A percentile compares a stretch with the other conserved stretches of the same genome.
Evolutionary conservation across 2,888 invertebrate genomes (phyloP).

Genomic region (Ectemnius cavifrons): DNA sequence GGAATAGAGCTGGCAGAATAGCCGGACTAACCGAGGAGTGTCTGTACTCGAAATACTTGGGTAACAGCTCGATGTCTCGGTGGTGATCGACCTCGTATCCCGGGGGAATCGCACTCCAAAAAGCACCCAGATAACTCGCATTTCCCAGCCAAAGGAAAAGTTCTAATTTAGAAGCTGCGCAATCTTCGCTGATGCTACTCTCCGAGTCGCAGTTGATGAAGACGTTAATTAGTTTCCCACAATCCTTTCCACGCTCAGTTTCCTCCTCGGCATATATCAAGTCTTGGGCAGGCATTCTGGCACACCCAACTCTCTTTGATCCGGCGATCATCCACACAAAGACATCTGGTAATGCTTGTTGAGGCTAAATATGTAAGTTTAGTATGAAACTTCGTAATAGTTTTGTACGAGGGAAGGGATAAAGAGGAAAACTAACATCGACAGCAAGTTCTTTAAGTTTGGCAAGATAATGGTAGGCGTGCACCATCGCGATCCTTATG

Average conservation of each 20-base stretch:
- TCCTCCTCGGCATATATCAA: conserved; percentile 78
- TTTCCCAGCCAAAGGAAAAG: conserved; percentile 74
- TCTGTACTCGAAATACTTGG: conserved; percentile 70
- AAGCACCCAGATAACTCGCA: conserved; percentile 63
- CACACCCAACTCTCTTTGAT: conserved; percentile 80
- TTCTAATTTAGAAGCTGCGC: conserved; percentile 71
- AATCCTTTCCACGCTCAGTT: conserved; percentile 78
- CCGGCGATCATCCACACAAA: conserved; percentile 81
- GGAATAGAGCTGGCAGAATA: background rate
- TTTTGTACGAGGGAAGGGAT: background rate
- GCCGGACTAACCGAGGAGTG: conserved; percentile 61
- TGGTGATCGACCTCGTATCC: conserved; percentile 69
- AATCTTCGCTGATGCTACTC: conserved; percentile 48
- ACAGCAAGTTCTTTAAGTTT: conserved; percentile 77
- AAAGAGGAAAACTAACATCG: conserved; percentile 73
- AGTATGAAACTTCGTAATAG: background rate
- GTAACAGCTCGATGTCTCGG: conserved; percentile 61
- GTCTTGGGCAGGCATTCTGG: conserved; percentile 78
- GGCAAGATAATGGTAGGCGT: conserved; percentile 76
- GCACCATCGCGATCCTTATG: conserved; percentile 71
- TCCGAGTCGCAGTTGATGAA: conserved; percentile 65
- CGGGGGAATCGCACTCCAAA: conserved; percentile 71
- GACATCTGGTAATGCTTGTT: conserved; percentile 81
- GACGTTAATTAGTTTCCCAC: conserved; percentile 76
- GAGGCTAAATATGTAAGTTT: conserved; percentile 73